Conservation (phyloP, 2,888 invertebrate genomes). For the Epinotia demarniana region DNA sequence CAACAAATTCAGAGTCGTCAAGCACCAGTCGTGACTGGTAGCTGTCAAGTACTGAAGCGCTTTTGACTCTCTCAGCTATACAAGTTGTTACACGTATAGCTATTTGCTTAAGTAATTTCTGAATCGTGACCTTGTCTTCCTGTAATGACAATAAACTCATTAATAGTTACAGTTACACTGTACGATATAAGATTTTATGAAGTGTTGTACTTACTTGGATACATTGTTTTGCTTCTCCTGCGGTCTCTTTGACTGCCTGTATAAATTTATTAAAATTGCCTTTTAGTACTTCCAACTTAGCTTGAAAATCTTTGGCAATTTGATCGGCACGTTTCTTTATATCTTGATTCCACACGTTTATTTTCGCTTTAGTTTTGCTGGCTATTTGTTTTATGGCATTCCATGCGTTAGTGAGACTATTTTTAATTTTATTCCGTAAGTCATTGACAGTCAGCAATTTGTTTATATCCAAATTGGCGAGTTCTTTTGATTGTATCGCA, state of each 20-base stretch:
- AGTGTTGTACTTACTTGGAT: conserved; percentile 54
- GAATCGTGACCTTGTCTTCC: conserved; percentile 55
- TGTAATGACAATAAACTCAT: conserved; percentile 47
- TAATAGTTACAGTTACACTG: not conserved
- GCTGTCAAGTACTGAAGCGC: conserved; percentile 47
- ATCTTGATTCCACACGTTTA: conserved; percentile 53
- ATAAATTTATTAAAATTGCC: conserved; percentile 52
- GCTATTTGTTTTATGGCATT: conserved; percentile 57
- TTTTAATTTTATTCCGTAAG: conserved; percentile 58
- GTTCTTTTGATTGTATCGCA: conserved; percentile 26
- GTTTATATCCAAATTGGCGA: conserved; percentile 46
- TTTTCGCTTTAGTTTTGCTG: conserved; percentile 55
- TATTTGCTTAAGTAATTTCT: conserved; percentile 54
- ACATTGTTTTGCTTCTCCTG: conserved; percentile 57
- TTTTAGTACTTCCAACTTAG: conserved; percentile 53
- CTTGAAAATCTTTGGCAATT: conserved; percentile 50
- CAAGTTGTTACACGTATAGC: conserved; percentile 54
- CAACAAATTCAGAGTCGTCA: conserved; percentile 54
- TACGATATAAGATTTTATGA: not conserved
- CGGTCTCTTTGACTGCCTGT: conserved; percentile 51
- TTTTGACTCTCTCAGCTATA: conserved; percentile 53
- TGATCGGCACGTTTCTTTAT: conserved; percentile 55
- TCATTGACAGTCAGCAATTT: conserved; percentile 29
- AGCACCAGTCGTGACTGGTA: conserved; percentile 41
- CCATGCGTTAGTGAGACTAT: conserved; percentile 56